Base-by-base conservation (phyloP, 2,797 vertebrate species). In the Sebastes vulpes region DNA sequence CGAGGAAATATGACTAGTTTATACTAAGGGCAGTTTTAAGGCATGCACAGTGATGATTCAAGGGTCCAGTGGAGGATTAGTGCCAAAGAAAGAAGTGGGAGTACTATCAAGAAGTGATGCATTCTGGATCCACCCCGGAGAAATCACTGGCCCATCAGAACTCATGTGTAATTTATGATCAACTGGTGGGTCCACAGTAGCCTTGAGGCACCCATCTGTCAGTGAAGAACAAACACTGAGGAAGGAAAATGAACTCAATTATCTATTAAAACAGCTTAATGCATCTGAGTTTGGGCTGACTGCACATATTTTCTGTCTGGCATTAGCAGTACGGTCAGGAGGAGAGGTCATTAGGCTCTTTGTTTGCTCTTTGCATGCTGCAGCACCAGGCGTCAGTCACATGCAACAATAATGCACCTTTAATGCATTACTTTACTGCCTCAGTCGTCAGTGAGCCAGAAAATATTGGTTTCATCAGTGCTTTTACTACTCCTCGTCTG, bases 101-200 rank as follows among this genome's bases (percentile, higher is more conserved):
- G 38, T 21, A 50, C 57, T 68, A 63, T 80, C 57, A 79, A 81
- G 74, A 84, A 78, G 48, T 18, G 81, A 81, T 91, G 94, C 94
- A 94, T 96, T 88, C 57, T 87, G 42, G 59, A 86, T 73, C 69
- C 83, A 70, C 77, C 73, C 77, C 63, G 21, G 93, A 78, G 84
- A 85, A 77, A 87, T 86, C 71, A 63, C 63, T 75, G 75, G 82
- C 79, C 87, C 85, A 91, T 94, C 89, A 90, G 79, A 91, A 85
- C 65, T 91, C 85, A 88, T 93, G 77, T 87, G 89, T 93, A 91
- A 95, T 92, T 92, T 84, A 92, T 93, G 83, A 90, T 93, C 84
- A 89, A 85, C 83, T 90, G 60, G 82, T 86, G 53, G 75, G 78
- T 89, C 86, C 71, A 83, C 56, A 66, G 53, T 90, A 32, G 90